Evolutionary conservation across 2,888 invertebrate genomes (phyloP).

Genomic region (Clivina fossor): DNA sequence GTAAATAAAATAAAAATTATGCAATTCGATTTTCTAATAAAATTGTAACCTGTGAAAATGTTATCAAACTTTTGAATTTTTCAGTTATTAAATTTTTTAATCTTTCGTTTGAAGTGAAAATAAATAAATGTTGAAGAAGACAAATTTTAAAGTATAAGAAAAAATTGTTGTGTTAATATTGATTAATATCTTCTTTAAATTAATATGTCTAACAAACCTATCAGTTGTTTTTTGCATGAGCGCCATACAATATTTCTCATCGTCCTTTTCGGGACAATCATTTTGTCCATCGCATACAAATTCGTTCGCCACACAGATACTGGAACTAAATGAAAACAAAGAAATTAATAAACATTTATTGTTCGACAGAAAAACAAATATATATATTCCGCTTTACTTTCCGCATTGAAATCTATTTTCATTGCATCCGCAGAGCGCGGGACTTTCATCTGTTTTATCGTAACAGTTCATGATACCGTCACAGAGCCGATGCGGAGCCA

Average conservation of each 20-base stretch:
- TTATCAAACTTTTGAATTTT: too few relatives aligned
- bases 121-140: conserved; percentile 30
- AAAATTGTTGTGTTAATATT: conserved; percentile 4
- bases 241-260: conserved; percentile 67
- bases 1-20: too few relatives aligned
- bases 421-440: conserved; percentile 64
- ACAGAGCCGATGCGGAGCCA: conserved; percentile 69
- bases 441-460: conserved; percentile 76
- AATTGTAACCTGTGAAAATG: too few relatives aligned
- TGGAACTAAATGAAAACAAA: conserved; percentile 46
- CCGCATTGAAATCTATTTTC: conserved; percentile 56
- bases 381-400: conserved; percentile 49
- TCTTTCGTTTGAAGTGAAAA: too few relatives aligned
- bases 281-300: conserved; percentile 74
- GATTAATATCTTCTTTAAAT: too few relatives aligned
- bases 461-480: conserved; percentile 76
- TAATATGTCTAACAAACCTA: conserved; percentile 40
- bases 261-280: conserved; percentile 75
- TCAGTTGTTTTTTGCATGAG: conserved; percentile 49
- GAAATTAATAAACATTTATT: neutral
- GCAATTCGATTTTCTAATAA: too few relatives aligned
- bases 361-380: neutral
- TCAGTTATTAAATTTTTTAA: too few relatives aligned
- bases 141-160: conserved; percentile 16
- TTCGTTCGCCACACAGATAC: conserved; percentile 69